Percentiles rank a stretch among this genome's conserved stretches.
phyloP scores from a whole-genome alignment of 1,140 invertebrate species.

The Dendrolimus kikuchii region DNA sequence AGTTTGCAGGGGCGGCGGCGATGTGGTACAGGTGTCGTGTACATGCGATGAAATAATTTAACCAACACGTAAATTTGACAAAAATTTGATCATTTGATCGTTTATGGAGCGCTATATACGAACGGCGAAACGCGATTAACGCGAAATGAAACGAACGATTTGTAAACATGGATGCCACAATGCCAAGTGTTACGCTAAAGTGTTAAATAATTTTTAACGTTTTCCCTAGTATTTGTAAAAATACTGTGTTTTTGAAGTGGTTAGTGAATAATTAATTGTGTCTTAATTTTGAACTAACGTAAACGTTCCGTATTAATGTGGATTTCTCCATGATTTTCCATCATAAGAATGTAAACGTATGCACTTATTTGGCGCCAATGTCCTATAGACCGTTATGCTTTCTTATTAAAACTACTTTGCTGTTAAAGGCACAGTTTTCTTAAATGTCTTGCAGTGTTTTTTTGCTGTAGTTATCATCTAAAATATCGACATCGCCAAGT shows the following conservation, averaged over 20 bases:
- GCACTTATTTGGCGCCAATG: constrained; percentile 69
- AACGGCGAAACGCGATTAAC: too few species aligned
- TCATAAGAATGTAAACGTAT: constrained; percentile 56
- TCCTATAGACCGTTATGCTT: constrained; percentile 58
- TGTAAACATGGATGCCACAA: constrained; percentile 62
- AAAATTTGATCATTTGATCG: too few species aligned
- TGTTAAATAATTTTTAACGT: constrained; percentile 24
- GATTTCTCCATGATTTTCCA: constrained; percentile 10
- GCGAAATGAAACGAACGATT: constrained; percentile 45
- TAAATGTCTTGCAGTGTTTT: constrained; percentile 13
- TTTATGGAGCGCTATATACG: too few species aligned
- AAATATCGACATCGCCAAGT: constrained; percentile 16
- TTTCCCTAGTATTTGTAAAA: constrained; percentile 14
- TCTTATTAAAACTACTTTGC: constrained; percentile 22
- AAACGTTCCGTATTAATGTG: constrained; percentile 13
- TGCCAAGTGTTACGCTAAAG: constrained; percentile 39
- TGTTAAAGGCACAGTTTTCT: constrained; percentile 16
- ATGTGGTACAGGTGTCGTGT: too few species aligned
- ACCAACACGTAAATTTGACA: too few species aligned
- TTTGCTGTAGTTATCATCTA: constrained; percentile 6
- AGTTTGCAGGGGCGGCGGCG: too few species aligned
- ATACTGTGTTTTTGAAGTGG: constrained; percentile 23
- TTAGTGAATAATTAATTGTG: constrained; percentile 26
- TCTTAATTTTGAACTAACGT: constrained; percentile 10
- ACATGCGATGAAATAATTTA: too few species aligned